phyloP scores from a whole-genome alignment of 2,888 invertebrate species.

The Drosophila diplacantha region DNA sequence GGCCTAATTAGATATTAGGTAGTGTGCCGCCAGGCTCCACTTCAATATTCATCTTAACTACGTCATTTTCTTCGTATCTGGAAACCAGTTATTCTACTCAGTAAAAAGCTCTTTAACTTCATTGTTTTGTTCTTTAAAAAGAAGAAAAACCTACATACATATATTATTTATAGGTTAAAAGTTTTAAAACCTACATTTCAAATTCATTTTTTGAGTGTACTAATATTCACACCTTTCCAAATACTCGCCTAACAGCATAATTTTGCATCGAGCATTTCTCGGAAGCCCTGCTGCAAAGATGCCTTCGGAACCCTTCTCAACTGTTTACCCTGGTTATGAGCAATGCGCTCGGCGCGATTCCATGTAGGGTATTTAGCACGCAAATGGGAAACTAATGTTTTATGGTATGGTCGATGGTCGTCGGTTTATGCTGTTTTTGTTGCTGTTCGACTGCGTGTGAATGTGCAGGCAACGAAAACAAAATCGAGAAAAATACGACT shows the following conservation, averaged over 20 bases:
- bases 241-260: conserved; percentile 1
- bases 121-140: not conserved
- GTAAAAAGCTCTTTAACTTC: not conserved
- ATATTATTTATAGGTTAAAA: no score
- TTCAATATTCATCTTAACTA: not conserved
- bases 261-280: conserved; percentile 9
- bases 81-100: not conserved
- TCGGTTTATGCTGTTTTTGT: conserved; percentile 38
- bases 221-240: conserved; percentile 21
- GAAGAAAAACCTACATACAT: no score
- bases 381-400: conserved; percentile 72
- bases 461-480: conserved; percentile 55
- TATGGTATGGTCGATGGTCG: conserved; percentile 57
- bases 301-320: conserved; percentile 7
- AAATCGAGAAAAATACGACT: conserved; percentile 53
- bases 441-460: conserved; percentile 48
- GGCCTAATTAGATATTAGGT: not conserved
- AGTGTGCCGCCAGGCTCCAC: no score
- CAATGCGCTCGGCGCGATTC: conserved; percentile 26
- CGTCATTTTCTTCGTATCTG: no score
- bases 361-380: conserved; percentile 68
- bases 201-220: conserved; percentile 2
- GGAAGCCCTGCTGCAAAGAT: conserved; percentile 7
- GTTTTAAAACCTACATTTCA: not conserved
- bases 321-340: not conserved